These are phyloP conservation scores for Channa striata DNA, from an alignment of 2,797 vertebrate genomes.

Conservation along the genomic window DNA sequence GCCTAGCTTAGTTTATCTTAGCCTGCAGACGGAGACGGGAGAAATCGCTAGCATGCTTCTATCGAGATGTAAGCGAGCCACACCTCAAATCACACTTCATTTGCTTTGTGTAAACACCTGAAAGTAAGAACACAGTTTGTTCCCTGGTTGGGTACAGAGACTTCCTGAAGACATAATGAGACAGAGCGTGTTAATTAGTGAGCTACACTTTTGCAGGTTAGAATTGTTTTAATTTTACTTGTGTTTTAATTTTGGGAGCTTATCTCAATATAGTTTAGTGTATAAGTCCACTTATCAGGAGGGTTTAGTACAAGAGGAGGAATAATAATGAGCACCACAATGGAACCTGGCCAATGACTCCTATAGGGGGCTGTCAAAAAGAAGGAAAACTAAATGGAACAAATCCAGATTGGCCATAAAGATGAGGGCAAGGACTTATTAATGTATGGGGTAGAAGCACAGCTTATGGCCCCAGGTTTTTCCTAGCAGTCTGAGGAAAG, in stretches of 20 bases:
- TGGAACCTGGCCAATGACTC: constrained; percentile 21
- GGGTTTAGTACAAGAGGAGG: neutral
- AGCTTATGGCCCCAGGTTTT: constrained; percentile 20
- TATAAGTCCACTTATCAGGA: neutral
- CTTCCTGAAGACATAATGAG: neutral
- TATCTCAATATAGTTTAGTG: too few relatives aligned
- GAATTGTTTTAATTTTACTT: neutral
- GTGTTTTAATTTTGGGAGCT: too few relatives aligned
- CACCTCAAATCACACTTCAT: too few relatives aligned
- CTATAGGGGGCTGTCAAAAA: constrained; percentile 9
- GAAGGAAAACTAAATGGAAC: constrained; percentile 43
- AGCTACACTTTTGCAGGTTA: neutral
- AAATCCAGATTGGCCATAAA: constrained; percentile 36
- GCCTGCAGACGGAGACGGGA: neutral
- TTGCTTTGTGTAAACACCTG: too few relatives aligned
- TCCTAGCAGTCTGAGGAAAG: constrained; percentile 13
- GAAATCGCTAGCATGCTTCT: too few relatives aligned
- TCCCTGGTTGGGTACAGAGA: neutral
- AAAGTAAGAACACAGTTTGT: neutral
- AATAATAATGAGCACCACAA: neutral
- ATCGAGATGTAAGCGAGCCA: too few relatives aligned
- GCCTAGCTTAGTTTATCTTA: too few relatives aligned
- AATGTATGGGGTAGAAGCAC: neutral
- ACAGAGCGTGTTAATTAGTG: neutral
- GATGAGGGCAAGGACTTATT: constrained; percentile 22